Percentiles rank a stretch among this genome's conserved stretches.
Conservation (phyloP, 1,140 invertebrate species). For the Tetranychus urticae region DNA sequence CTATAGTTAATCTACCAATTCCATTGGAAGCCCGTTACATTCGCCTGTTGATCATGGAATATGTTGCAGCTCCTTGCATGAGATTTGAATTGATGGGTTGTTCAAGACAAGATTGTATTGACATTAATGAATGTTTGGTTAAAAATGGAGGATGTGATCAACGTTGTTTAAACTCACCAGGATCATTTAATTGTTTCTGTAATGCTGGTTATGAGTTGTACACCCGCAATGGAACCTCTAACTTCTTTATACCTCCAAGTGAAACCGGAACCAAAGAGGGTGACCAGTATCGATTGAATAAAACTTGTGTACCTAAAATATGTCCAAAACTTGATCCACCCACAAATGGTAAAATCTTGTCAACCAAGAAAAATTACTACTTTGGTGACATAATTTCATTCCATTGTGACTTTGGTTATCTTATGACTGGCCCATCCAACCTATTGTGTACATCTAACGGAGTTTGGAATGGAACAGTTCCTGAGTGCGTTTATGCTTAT, state of each 20-base stretch:
- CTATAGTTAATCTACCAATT: conserved; percentile 62
- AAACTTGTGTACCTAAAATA: conserved; percentile 75
- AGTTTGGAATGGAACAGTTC: conserved; percentile 73
- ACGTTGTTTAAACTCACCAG: conserved; percentile 68
- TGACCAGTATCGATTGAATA: conserved; percentile 70
- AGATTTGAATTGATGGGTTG: conserved; percentile 83
- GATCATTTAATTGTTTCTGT: conserved; percentile 63
- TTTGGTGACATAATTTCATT: conserved; percentile 74
- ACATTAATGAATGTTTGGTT: conserved; percentile 69
- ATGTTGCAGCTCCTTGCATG: conserved; percentile 59
- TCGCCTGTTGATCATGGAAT: conserved; percentile 64
- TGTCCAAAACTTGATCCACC: conserved; percentile 53
- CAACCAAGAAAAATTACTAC: conserved; percentile 53
- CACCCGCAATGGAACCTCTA: conserved; percentile 64
- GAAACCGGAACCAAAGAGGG: conserved; percentile 67
- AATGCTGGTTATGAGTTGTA: conserved; percentile 81
- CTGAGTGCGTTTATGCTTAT: conserved; percentile 72
- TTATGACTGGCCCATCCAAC: conserved; percentile 56
- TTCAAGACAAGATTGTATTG: conserved; percentile 59
- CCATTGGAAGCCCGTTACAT: conserved; percentile 75
- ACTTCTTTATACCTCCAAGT: conserved; percentile 48
- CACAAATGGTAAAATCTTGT: conserved; percentile 65
- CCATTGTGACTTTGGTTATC: conserved; percentile 83
- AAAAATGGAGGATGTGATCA: conserved; percentile 84
- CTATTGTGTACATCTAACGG: conserved; percentile 69